phyloP scores from a whole-genome alignment of 2,888 invertebrate genomes.

The Eilema caniola region DNA sequence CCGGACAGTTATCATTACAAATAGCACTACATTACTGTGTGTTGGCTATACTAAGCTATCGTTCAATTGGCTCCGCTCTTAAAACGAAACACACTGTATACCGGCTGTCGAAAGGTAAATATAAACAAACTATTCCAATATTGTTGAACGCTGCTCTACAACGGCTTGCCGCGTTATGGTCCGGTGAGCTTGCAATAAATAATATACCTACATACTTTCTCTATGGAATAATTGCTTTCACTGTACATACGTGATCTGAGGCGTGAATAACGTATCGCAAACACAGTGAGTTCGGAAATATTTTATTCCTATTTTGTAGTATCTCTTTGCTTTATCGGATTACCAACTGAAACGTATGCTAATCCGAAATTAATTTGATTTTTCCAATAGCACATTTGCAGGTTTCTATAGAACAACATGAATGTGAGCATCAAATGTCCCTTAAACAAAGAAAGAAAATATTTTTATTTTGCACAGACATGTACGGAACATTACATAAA shows the following conservation, averaged over 20 bases:
- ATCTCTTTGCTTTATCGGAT: conserved; percentile 4
- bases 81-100: conserved; percentile 61
- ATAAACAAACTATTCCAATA: conserved; percentile 76
- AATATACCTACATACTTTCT: conserved; percentile 59
- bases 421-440: no score
- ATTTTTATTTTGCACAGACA: no score
- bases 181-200: conserved; percentile 68
- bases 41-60: conserved; percentile 43
- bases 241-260: conserved; percentile 44
- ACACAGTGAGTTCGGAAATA: conserved; percentile 43
- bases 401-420: no score
- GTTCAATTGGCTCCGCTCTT: conserved; percentile 45
- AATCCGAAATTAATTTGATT: no score
- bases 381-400: no score
- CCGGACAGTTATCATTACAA: conserved; percentile 37
- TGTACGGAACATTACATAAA: no score
- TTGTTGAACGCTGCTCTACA: conserved; percentile 65
- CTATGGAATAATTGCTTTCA: conserved; percentile 57
- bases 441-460: no score
- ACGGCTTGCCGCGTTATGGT: conserved; percentile 64
- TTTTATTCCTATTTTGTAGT: conserved; percentile 38
- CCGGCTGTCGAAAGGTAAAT: conserved; percentile 68
- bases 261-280: conserved; percentile 47
- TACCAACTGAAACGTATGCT: background rate
- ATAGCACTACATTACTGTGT: conserved; percentile 29